These are phyloP conservation scores for Dolichallabes microphthalmus DNA, from an alignment of 2,113 vertebrate species.

Conservation along the genomic window DNA sequence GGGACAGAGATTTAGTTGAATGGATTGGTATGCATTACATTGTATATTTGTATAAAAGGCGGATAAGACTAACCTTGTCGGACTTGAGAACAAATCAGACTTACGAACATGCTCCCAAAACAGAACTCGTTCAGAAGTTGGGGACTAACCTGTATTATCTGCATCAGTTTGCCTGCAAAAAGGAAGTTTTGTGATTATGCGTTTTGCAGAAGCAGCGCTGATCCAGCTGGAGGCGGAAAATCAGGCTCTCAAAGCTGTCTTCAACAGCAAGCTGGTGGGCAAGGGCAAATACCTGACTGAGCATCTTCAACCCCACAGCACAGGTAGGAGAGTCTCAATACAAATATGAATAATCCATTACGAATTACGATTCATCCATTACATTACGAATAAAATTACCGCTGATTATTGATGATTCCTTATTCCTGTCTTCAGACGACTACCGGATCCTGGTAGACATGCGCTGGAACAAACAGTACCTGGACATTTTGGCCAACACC, in stretches of 20 bases:
- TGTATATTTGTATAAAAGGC: no score
- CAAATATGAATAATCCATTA: not conserved
- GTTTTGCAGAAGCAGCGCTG: slow-evolving; percentile 70
- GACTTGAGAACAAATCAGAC: no score
- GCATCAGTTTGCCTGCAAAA: not conserved
- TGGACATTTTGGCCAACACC: slow-evolving; percentile 88
- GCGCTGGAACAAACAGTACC: slow-evolving; percentile 94
- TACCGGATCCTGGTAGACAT: slow-evolving; percentile 87
- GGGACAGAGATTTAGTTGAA: no score
- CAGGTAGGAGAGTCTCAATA: slow-evolving; percentile 66
- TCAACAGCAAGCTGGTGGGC: slow-evolving; percentile 79
- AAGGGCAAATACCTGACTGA: slow-evolving; percentile 84
- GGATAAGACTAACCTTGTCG: no score
- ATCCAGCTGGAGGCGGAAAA: slow-evolving; percentile 85
- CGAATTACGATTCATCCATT: no score
- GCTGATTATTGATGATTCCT: not conserved
- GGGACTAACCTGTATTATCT: no score
- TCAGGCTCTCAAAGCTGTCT: slow-evolving; percentile 81
- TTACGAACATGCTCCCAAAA: no score
- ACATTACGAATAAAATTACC: no score
- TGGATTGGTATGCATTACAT: no score
- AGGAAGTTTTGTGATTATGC: slow-evolving; percentile 13
- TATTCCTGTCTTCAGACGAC: slow-evolving; percentile 75
- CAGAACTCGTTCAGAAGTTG: no score
- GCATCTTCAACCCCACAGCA: slow-evolving; percentile 83